These are phyloP conservation scores for Bufo bufo DNA, from an alignment of 2,113 vertebrate species.

Conservation along the genomic window DNA sequence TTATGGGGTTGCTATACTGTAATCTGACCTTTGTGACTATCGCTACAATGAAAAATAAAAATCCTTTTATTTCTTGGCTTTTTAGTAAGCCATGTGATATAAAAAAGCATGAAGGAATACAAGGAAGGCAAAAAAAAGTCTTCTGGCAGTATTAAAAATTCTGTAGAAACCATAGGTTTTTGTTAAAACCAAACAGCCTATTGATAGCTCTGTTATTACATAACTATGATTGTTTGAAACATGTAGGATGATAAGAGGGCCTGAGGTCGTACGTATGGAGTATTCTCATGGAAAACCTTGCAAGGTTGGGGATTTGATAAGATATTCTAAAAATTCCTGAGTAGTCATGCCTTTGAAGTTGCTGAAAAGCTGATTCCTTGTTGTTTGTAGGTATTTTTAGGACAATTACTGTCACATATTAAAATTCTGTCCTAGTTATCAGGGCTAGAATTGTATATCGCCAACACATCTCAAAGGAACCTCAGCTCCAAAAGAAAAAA, in stretches of 20 bases:
- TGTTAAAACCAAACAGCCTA: not conserved
- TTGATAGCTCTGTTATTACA: not conserved
- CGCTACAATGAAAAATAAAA: conserved; percentile 13
- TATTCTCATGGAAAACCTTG: not conserved
- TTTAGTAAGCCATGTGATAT: conserved; percentile 5
- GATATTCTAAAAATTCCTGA: not conserved
- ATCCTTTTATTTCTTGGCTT: not conserved
- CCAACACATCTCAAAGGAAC: no score
- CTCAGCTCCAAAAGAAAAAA: no score
- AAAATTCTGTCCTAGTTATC: not conserved
- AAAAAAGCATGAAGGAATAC: not conserved
- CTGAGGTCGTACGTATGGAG: not conserved
- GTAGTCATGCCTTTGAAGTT: not conserved
- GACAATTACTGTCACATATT: not conserved
- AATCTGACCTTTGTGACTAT: not conserved
- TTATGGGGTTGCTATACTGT: not conserved
- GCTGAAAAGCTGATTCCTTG: not conserved
- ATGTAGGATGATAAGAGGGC: not conserved
- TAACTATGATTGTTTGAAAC: not conserved
- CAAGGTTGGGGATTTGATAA: not conserved
- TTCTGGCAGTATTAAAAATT: not conserved
- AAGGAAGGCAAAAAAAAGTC: not conserved
- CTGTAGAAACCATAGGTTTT: not conserved
- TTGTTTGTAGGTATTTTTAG: not conserved
- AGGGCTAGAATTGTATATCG: not conserved